Percentiles rank a stretch among this genome's conserved stretches.
Conservation (phyloP, 2,888 invertebrate genomes). For the Eristalis intricaria region DNA sequence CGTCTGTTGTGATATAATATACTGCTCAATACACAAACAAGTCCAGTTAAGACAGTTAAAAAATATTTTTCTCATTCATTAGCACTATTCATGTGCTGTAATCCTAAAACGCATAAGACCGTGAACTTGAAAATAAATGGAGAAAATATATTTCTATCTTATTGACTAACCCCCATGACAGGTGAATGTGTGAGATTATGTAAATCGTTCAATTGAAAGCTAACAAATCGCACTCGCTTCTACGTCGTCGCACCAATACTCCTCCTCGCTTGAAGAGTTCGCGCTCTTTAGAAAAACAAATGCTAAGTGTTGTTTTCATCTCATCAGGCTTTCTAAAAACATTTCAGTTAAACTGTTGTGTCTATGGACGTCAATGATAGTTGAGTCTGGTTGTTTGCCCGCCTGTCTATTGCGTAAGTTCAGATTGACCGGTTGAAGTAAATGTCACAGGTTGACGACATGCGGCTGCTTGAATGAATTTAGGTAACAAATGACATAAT, state of each 20-base stretch:
- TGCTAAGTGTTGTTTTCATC: not conserved
- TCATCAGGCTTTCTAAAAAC: not conserved
- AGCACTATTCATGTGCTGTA: slow-evolving; percentile 1
- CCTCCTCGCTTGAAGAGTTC: not conserved
- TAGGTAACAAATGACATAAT: slow-evolving; percentile 30
- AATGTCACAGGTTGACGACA: slow-evolving; percentile 36
- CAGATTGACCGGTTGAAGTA: not conserved
- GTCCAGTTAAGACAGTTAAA: not conserved
- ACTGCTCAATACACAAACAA: not conserved
- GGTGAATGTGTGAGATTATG: not conserved
- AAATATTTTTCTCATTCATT: slow-evolving; percentile 26
- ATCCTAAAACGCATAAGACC: slow-evolving; percentile 18
- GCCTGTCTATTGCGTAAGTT: slow-evolving; percentile 10
- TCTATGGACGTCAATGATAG: not conserved
- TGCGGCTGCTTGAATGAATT: not conserved
- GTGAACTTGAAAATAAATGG: slow-evolving; percentile 48
- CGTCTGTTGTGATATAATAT: too few relatives aligned
- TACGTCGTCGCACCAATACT: not conserved
- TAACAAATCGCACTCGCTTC: not conserved
- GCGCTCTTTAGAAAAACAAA: not conserved
- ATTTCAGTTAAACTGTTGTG: not conserved
- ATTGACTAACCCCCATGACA: not conserved
- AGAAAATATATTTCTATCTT: not conserved
- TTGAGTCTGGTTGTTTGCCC: not conserved
- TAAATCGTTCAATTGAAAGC: not conserved